Evolutionary conservation across 2,888 invertebrate genomes (phyloP), one percentile per base, ranked within the genome.

Genomic region (Drosophila lacicola): DNA sequence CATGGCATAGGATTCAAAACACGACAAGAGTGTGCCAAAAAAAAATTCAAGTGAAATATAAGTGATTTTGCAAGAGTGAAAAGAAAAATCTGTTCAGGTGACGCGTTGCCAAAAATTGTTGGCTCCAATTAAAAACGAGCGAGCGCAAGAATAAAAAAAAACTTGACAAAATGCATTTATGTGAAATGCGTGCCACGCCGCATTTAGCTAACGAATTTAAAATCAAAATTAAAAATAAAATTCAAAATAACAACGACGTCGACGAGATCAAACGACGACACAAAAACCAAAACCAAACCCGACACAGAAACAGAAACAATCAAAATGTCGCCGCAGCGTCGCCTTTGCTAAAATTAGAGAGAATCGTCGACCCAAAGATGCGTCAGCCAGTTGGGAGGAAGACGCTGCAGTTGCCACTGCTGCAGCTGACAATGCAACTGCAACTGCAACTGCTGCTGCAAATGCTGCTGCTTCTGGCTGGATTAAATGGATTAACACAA

Each of bases 401-500:
- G 19, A 5, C 19, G 65, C 65, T 72, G 64, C 63, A 80, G 77
- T 69, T 86, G 75, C 70, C 77, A 69, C 29, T 8, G 29, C 29
- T 29, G 29, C 29, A 29, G 29, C 29, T 29, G 29, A 29, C 29
- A 29, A 8, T 29, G 29, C 29, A 29, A 29, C 37, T 39, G 51
- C 51, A 29, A 39, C 75, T 36, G 41, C 45, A 37, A 37, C 8
- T 36, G 60, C 61, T 80, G 79, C 64, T 87, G 75, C 64, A 29
- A 29, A 6, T 85, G 68, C 67, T 87, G 70, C 73, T 77, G 47
- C 61, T 62, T 55, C 72, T 81, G 70, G 82, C 86, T 78, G 89
- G 90, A 88, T 91, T 91, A 90, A 86, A 88, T 89, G 90, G 91
- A 91, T 90, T 91, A 88, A 85, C 88, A 78, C 83, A 83, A 85